Base-by-base conservation (phyloP, 2,797 vertebrate species). In the Gadopsis bispinosus region DNA sequence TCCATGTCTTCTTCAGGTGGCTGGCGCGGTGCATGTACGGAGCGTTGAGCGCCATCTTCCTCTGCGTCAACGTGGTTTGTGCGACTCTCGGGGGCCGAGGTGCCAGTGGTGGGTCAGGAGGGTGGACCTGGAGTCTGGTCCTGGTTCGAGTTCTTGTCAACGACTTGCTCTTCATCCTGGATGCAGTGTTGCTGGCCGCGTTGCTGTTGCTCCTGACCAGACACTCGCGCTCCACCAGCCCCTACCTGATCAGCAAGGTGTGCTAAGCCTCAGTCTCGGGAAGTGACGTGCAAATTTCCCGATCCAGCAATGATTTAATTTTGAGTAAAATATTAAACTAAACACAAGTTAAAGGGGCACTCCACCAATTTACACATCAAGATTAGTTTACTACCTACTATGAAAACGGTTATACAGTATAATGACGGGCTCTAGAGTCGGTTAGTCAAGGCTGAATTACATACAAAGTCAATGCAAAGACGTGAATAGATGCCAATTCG, bases 141-240 rank as follows among this genome's bases (percentile, higher is more conserved):
- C 88, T 97, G 74, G 90, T 96, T 7, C 94, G 97, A 0, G 97
- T 97, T 12, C 90, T 97, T 39, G 95, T 97, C 89, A 97, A 97
- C 17, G 97, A 97, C 92, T 87, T 93, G 14, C 96, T 97, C 69
- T 97, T 97, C 66, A 97, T 97, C 68, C 70, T 96, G 83, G 95
- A 96, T 3, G 97, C 97, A 0, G 93, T 97, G 74, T 90, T 95
- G 3, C 94, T 97, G 45, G 96, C 96, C 0, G 84, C 89, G 22
- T 85, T 94, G 77, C 93, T 97, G 86, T 87, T 96, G 81, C 90
- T 96, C 2, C 93, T 97, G 51, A 96, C 95, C 26, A 90, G 92
- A 16, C 92, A 94, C 65, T 95, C 96, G 0, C 95, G 91, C 53
- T 94, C 95, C 47, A 95, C 95, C 70, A 95, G 93, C 79, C 94